Evolutionary conservation across 2,113 vertebrate genomes (phyloP).

Genomic region (Gallinago media): DNA sequence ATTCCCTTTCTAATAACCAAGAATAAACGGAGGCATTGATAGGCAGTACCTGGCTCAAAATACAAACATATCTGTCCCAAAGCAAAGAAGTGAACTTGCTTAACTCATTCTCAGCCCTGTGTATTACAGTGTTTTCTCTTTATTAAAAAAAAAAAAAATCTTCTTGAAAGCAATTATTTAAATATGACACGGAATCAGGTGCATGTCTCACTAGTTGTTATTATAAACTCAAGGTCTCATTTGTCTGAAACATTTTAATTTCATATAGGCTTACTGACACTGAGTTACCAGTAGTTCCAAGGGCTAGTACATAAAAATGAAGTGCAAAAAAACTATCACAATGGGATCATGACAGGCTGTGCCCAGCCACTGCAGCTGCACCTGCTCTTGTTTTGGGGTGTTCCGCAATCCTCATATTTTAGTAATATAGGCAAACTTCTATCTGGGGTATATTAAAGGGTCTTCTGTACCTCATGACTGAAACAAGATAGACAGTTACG

Average conservation of each 20-base stretch:
- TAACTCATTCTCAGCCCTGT: background rate
- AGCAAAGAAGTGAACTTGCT: background rate
- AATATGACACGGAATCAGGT: background rate
- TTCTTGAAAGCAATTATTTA: background rate
- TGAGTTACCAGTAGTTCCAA: background rate
- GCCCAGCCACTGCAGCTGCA: background rate
- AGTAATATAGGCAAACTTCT: background rate
- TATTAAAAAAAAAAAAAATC: background rate
- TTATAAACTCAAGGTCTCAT: background rate
- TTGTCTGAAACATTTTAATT: background rate
- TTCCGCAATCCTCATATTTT: background rate
- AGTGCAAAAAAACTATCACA: background rate
- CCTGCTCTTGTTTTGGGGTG: background rate
- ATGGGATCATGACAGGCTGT: background rate
- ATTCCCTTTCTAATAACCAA: background rate
- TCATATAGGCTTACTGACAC: background rate
- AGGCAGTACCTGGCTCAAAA: background rate
- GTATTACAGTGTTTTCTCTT: background rate
- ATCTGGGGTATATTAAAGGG: background rate
- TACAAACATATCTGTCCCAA: background rate
- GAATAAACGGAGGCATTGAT: background rate
- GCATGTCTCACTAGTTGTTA: background rate
- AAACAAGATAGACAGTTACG: background rate
- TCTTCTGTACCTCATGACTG: background rate
- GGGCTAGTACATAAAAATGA: background rate